Evolutionary conservation across 2,888 invertebrate genomes (phyloP).

Genomic region (Drosophila cognata): DNA sequence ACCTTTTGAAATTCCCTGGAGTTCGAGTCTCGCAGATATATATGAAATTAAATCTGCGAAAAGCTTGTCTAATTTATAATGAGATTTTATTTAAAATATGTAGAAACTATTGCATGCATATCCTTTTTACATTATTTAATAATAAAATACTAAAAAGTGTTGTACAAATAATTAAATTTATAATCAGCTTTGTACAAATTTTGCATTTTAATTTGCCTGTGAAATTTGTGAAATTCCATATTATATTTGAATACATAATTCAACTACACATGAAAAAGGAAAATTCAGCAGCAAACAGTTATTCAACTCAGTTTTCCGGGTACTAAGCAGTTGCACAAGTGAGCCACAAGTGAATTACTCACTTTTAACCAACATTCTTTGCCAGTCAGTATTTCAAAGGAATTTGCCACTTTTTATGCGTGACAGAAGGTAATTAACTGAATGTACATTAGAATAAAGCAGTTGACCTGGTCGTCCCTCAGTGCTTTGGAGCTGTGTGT

Average conservation of each 20-base stretch:
- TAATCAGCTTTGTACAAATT: neutral
- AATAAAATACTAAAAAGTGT: neutral
- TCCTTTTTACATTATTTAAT: neutral
- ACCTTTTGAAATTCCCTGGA: too few species aligned
- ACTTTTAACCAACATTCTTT: neutral
- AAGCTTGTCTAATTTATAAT: neutral
- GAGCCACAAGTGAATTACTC: neutral
- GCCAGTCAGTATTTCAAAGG: neutral
- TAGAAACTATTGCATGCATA: neutral
- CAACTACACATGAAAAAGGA: neutral
- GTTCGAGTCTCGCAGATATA: neutral
- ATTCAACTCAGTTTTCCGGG: neutral
- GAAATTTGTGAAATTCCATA: neutral
- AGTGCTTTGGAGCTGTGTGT: neutral
- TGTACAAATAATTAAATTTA: neutral
- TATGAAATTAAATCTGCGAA: neutral
- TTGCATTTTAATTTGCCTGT: neutral
- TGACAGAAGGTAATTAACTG: neutral
- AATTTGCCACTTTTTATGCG: neutral
- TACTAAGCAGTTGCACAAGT: neutral
- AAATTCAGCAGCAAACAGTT: too few species aligned
- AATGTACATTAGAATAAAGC: neutral
- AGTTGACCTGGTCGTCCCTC: neutral
- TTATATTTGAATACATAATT: neutral
- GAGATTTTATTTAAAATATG: accelerated